Conservation (phyloP, 2,113 vertebrate species). For the Hydrolagus affinis region DNA sequence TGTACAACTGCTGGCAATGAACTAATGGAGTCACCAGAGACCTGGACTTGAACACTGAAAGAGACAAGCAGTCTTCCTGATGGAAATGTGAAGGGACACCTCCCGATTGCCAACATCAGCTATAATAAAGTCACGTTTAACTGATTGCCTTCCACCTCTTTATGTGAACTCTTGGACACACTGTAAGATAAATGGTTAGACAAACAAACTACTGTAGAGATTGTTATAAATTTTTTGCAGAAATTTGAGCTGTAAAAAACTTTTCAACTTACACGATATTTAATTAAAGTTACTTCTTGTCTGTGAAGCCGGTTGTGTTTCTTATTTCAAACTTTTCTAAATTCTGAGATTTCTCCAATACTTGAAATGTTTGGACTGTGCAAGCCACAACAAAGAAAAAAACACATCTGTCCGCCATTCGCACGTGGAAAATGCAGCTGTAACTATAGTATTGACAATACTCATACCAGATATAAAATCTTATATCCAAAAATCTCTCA, state of each 20-base stretch:
- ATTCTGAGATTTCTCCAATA: too few relatives aligned
- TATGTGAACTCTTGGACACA: conserved; percentile 76
- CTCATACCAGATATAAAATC: too few relatives aligned
- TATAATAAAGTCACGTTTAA: conserved; percentile 61
- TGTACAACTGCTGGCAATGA: neutral
- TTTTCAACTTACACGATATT: conserved; percentile 99
- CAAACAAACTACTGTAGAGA: conserved; percentile 95
- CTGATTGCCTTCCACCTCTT: conserved; percentile 80
- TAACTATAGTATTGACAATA: too few relatives aligned
- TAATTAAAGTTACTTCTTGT: conserved; percentile 99
- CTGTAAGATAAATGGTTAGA: conserved; percentile 93
- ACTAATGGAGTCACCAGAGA: conserved; percentile 16
- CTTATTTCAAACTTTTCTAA: conserved; percentile 8
- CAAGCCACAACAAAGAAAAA: too few relatives aligned
- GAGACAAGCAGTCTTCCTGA: neutral
- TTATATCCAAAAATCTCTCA: too few relatives aligned
- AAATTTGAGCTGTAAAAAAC: conserved; percentile 96
- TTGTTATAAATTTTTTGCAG: conserved; percentile 97
- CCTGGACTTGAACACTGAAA: conserved; percentile 24
- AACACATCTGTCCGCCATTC: too few relatives aligned
- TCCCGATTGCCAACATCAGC: conserved; percentile 42
- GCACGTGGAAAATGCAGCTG: too few relatives aligned
- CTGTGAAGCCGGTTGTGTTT: conserved; percentile 62
- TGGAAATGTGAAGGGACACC: conserved; percentile 25
- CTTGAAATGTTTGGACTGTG: too few relatives aligned